Percentiles rank a stretch among this genome's conserved stretches.
phyloP scores from a whole-genome alignment of 2,888 invertebrate species.

The Eledone cirrhosa region DNA sequence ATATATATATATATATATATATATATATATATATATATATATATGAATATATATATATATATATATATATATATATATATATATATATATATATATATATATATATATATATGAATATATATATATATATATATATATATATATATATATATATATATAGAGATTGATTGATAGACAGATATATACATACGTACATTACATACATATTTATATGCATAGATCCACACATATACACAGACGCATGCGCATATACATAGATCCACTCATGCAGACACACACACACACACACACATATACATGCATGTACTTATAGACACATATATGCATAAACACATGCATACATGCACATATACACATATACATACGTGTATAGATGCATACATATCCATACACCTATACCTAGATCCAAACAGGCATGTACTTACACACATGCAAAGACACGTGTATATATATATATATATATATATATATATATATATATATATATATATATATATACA shows the following conservation, averaged over 20 bases:
- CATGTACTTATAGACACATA: neutral
- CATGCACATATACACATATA: neutral
- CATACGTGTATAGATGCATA: neutral
- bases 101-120: too few relatives aligned
- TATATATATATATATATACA: constrained; percentile 2
- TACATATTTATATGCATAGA: neutral
- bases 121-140: too few relatives aligned
- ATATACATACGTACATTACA: neutral
- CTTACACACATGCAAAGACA: neutral
- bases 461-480: neutral
- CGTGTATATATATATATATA: neutral
- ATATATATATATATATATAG: too few relatives aligned
- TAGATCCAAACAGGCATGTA: neutral
- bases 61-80: too few relatives aligned
- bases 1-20: too few relatives aligned
- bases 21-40: too few relatives aligned
- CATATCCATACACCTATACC: neutral
- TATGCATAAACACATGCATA: neutral
- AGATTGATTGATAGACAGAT: too few relatives aligned
- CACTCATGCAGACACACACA: neutral
- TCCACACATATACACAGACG: neutral
- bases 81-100: too few relatives aligned
- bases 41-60: too few relatives aligned
- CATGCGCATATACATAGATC: neutral
- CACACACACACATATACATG: neutral